These are phyloP conservation scores for Scolopax bukidnonensis DNA, from an alignment of 2,797 vertebrate species.

Conservation along the genomic window DNA sequence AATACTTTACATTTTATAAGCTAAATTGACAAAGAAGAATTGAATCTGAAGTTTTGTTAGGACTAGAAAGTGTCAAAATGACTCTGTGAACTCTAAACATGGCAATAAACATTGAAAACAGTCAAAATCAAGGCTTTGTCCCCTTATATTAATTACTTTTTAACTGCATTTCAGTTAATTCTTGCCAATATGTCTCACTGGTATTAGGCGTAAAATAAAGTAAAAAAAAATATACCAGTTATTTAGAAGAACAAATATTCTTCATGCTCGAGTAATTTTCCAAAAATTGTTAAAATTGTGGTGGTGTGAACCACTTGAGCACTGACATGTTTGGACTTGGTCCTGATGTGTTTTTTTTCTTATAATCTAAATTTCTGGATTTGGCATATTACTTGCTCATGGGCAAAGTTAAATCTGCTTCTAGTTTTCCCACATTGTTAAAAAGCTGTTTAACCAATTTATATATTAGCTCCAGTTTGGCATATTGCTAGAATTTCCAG, in stretches of 20 bases:
- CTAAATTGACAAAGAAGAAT: slow-evolving; percentile 14
- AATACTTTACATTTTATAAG: slow-evolving; percentile 17
- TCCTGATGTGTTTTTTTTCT: neutral
- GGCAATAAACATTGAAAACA: neutral
- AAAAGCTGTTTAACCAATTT: neutral
- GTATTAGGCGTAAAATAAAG: neutral
- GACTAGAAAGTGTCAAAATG: neutral
- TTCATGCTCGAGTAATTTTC: neutral
- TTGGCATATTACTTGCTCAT: neutral
- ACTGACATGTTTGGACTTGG: neutral
- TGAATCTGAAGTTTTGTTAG: neutral
- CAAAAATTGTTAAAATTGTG: neutral
- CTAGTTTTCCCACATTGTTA: neutral
- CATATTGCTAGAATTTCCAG: neutral
- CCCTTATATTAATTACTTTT: neutral
- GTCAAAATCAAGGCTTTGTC: neutral
- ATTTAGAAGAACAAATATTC: neutral
- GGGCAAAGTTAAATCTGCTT: neutral
- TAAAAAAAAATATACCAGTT: neutral
- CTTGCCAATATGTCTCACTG: neutral
- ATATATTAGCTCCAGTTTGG: neutral
- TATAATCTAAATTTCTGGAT: neutral
- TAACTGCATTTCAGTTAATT: neutral
- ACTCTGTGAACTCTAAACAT: neutral
- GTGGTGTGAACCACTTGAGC: neutral